A percentile compares a stretch with the other conserved stretches of the same genome.
Conservation (phyloP, 2,113 vertebrate genomes). For the Podarcis muralis region DNA sequence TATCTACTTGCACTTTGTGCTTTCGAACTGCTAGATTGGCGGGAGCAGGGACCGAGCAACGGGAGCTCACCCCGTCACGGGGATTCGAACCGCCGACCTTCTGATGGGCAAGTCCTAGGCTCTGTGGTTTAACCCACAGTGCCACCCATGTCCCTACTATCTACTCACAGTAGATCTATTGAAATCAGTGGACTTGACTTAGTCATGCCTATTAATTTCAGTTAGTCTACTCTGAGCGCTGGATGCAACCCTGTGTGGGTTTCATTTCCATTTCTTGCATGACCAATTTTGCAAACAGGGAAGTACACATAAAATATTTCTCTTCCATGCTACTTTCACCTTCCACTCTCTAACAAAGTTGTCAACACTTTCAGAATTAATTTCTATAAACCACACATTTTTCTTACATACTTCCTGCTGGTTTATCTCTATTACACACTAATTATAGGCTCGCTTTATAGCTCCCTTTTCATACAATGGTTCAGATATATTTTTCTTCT, state of each 20-base stretch:
- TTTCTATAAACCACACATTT: background rate
- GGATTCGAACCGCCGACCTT: too few relatives aligned
- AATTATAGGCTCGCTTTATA: background rate
- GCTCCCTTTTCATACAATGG: background rate
- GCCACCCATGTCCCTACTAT: too few relatives aligned
- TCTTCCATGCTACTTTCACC: background rate
- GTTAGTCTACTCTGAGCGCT: too few relatives aligned
- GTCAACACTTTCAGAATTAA: constrained; percentile 9
- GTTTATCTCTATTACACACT: background rate
- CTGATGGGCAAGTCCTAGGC: too few relatives aligned
- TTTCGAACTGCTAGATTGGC: too few relatives aligned
- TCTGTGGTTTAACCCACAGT: too few relatives aligned
- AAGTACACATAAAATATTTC: background rate
- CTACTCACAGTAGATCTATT: too few relatives aligned
- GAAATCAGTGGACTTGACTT: too few relatives aligned
- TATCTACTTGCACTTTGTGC: too few relatives aligned
- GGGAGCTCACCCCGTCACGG: too few relatives aligned
- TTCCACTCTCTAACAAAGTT: background rate
- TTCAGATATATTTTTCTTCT: background rate
- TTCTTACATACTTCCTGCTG: background rate
- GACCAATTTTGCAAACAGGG: background rate
- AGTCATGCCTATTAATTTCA: too few relatives aligned
- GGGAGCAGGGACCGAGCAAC: too few relatives aligned
- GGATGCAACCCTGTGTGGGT: background rate
- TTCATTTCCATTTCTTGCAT: background rate